A percentile compares a stretch with the other conserved stretches of the same genome.
Conservation (phyloP, 2,888 invertebrate species). For the Tenthredo notha region DNA sequence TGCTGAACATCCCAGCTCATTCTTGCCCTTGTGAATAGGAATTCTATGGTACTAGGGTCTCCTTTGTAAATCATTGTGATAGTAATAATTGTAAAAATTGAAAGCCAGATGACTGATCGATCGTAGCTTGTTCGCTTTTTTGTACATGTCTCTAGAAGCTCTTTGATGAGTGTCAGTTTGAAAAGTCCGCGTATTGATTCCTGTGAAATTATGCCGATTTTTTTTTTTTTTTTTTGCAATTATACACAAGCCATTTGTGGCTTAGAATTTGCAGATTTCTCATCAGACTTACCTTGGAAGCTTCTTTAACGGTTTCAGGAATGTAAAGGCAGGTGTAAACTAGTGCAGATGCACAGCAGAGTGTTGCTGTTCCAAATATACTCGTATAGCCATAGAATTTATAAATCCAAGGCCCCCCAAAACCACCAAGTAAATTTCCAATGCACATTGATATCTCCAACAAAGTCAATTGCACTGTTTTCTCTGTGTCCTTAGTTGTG, state of each 20-base stretch:
- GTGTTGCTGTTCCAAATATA: constrained; percentile 79
- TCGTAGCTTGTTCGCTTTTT: constrained; percentile 81
- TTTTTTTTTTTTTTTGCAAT: no score
- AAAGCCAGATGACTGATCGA: constrained; percentile 79
- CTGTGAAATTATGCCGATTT: constrained; percentile 70
- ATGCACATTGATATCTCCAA: constrained; percentile 82
- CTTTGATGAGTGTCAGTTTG: constrained; percentile 79
- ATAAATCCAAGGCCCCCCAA: constrained; percentile 82
- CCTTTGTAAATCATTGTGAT: constrained; percentile 79
- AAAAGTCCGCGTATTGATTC: constrained; percentile 78
- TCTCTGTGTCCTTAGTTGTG: constrained; percentile 81
- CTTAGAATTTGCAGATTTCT: constrained; percentile 65
- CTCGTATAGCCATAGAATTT: constrained; percentile 80
- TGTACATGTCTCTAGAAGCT: constrained; percentile 82
- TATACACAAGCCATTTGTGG: no score
- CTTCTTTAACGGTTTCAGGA: constrained; percentile 79
- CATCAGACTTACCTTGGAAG: constrained; percentile 58
- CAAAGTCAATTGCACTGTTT: constrained; percentile 78
- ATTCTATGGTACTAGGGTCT: constrained; percentile 79
- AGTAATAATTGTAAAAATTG: constrained; percentile 71
- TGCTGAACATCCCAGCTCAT: constrained; percentile 85
- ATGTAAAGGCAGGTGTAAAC: constrained; percentile 79
- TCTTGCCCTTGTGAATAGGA: constrained; percentile 83
- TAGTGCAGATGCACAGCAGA: constrained; percentile 78
- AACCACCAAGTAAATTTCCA: constrained; percentile 83